phyloP scores from a whole-genome alignment of 2,113 vertebrate species.

The human (Homo sapiens) region GRCh38 chr5:51421001-51421500 shows the following conservation, averaged over 20 bases:
- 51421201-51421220: not conserved
- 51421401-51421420: not conserved
- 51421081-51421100: conserved; percentile 61
- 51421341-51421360: not conserved
- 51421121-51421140: conserved; percentile 32
- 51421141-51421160: conserved; percentile 12
- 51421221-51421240: not conserved
- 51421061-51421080: conserved; percentile 64
- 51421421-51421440: not conserved
- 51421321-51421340: not conserved
- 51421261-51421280: not conserved
- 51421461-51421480: not conserved
- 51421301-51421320: not conserved
- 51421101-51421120: conserved; percentile 39
- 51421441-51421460: not conserved
- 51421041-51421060: conserved; percentile 73
- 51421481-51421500: not conserved
- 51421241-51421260: not conserved
- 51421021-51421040: conserved; percentile 43
- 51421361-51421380: not conserved
- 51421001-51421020: conserved; percentile 74
- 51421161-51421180: not conserved
- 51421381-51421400: not conserved
- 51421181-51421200: not conserved
- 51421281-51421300: not conserved